Evolutionary conservation across 2,888 invertebrate species (phyloP).

Genomic region (Ceramica pisi): DNA sequence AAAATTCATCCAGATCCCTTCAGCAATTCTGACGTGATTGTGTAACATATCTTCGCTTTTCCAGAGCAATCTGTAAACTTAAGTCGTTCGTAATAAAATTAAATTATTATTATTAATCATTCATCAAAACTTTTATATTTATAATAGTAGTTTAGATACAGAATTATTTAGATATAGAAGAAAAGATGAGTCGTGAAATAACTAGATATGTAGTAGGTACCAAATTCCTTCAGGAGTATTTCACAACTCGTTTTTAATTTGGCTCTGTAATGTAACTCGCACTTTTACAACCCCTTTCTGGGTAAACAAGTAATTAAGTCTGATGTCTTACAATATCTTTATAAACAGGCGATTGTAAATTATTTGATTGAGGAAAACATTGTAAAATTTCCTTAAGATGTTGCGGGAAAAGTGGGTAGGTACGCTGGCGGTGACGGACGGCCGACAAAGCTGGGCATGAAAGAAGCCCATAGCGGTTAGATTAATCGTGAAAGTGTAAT

Average conservation of each 20-base stretch:
- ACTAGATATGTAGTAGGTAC: background rate
- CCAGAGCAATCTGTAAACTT: no score
- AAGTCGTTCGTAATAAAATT: no score
- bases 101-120: no score
- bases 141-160: no score
- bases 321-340: conserved; percentile 52
- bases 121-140: no score
- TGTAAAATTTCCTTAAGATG: conserved; percentile 49
- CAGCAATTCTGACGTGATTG: no score
- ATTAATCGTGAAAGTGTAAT: conserved; percentile 66
- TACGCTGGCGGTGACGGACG: conserved; percentile 56
- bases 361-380: conserved; percentile 49
- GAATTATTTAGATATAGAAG: no score
- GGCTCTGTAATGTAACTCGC: background rate
- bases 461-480: conserved; percentile 67
- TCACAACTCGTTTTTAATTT: conserved; percentile 7
- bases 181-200: background rate
- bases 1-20: no score
- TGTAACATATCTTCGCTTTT: no score
- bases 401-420: conserved; percentile 38
- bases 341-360: conserved; percentile 39
- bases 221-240: background rate
- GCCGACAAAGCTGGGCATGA: conserved; percentile 58
- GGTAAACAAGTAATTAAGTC: conserved; percentile 42
- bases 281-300: conserved; percentile 9